Conservation (phyloP, 2,113 vertebrate genomes). For the Megaceryle maxima region DNA sequence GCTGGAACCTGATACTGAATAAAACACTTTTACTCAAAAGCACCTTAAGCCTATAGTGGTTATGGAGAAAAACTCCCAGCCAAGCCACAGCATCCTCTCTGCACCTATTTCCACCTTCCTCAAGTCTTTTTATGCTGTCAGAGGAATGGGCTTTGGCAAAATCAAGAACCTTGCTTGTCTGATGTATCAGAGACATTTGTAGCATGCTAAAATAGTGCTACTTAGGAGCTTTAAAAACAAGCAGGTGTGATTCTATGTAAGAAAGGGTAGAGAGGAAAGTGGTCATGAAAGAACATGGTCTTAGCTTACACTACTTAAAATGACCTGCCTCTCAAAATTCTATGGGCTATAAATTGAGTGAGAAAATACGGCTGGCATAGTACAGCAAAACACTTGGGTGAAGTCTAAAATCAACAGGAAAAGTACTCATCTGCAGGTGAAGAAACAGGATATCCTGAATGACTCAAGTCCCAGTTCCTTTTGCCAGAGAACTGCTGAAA, state of each 20-base stretch:
- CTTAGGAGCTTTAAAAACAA: neutral
- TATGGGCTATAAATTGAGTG: neutral
- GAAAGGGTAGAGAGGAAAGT: neutral
- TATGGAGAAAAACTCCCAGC: neutral
- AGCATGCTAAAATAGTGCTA: neutral
- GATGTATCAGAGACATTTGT: too few relatives aligned
- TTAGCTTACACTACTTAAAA: neutral
- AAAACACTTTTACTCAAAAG: neutral
- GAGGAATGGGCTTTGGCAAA: neutral
- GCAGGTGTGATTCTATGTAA: neutral
- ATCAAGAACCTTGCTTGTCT: neutral
- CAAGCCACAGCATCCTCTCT: neutral
- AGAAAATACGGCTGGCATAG: neutral
- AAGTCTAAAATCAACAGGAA: neutral
- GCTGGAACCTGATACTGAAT: neutral
- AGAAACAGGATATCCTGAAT: neutral
- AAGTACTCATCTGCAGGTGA: neutral
- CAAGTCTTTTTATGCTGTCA: neutral
- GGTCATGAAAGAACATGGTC: neutral
- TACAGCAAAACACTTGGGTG: neutral
- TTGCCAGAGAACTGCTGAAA: neutral
- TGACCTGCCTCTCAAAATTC: too few relatives aligned
- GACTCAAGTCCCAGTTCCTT: neutral
- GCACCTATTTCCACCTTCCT: neutral
- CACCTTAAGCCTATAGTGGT: neutral